Evolutionary conservation across 2,113 vertebrate genomes (phyloP).

Genomic region (Raja brachyura): DNA sequence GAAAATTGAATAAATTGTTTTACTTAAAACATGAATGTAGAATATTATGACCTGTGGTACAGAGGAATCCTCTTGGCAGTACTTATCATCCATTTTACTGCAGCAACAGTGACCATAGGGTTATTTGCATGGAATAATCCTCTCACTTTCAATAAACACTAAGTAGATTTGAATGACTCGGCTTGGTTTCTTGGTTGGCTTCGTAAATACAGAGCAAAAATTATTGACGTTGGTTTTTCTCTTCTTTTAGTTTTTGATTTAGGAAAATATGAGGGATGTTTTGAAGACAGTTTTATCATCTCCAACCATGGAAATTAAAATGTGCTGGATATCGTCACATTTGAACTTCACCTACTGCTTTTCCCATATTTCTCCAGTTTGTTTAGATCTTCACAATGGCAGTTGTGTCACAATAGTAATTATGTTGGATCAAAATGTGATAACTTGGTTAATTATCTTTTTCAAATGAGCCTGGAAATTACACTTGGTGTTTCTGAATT

Average conservation of each 20-base stretch:
- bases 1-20: not conserved
- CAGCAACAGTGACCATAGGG: not conserved
- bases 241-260: constrained; percentile 7
- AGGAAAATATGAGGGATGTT: not conserved
- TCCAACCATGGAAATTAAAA: too few relatives aligned
- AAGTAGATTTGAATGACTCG: not conserved
- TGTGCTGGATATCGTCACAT: not conserved
- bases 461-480: not conserved
- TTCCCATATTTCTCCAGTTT: not conserved
- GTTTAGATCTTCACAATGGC: constrained; percentile 15
- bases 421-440: not conserved
- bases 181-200: constrained; percentile 26
- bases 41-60: not conserved
- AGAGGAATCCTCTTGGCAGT: not conserved
- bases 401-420: constrained; percentile 1
- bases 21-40: not conserved
- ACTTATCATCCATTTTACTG: not conserved
- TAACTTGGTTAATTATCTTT: not conserved
- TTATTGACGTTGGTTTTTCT: not conserved
- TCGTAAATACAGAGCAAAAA: not conserved
- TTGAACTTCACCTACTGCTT: not conserved
- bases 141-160: constrained; percentile 3
- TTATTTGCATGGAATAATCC: not conserved
- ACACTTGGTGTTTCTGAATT: not conserved
- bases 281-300: not conserved